Evolutionary conservation across 2,888 invertebrate genomes (phyloP), one percentile per base, ranked within the genome.

Genomic region (Pollenia angustigena): DNA sequence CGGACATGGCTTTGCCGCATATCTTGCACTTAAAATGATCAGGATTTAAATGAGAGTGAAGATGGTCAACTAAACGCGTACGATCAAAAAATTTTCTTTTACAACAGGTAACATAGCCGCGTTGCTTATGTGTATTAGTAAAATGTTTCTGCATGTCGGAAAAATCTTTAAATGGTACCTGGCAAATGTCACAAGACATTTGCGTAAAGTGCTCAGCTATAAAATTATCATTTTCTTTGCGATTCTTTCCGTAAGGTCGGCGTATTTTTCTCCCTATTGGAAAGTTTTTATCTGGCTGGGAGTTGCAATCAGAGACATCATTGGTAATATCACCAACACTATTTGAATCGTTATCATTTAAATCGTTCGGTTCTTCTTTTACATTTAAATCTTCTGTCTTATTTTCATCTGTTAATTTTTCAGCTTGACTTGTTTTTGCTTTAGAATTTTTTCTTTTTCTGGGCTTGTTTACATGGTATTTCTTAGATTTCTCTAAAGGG

Each of bases 21-120:
- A 89, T 87, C 0, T 81, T 84, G 76, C 92, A 92, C 83, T 91
- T 92, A 32, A 92, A 92, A 62, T 92, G 90, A 9, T 92, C 91
- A 0, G 92, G 92, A 88, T 92, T 91, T 76, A 89, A 89, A 78
- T 92, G 92, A 2, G 91, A 90, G 48, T 91, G 87, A 2, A 92
- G 89, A 58, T 92, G 92, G 32, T 92, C 92, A 6, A 90, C 92
- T 9, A 92, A 79, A 4, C 80, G 84, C 56, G 89, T 90, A 4
- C 92, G 90, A 16, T 89, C 82, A 66, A 88, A 89, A 44, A 91
- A 92, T 69, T 92, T 92, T 9, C 89, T 89, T 0, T 90, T 91
- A 58, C 92, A 92, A 82, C 92, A 92, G 4, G 87, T 58, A n/a
- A 92, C 89, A 40, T 88, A 92, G 6, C 92, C 92, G 16, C 88